A percentile compares a stretch with the other conserved stretches of the same genome.
Conservation (phyloP, 2,113 vertebrate species). For the Bos indicus region DNA sequence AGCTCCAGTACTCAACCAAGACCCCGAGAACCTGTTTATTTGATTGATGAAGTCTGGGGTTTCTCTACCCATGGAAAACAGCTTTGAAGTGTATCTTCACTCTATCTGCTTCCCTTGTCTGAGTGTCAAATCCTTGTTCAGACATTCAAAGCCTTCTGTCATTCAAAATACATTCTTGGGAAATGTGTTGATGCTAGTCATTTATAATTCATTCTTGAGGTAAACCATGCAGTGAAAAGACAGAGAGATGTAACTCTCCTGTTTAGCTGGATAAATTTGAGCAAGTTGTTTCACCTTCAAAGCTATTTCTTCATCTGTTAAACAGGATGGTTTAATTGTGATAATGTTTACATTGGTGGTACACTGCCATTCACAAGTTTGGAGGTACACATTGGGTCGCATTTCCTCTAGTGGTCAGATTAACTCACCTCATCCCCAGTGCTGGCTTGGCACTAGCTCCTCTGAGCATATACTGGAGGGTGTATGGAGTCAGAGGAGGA, state of each 20-base stretch:
- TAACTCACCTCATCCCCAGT: neutral
- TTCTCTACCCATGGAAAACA: slow-evolving; percentile 24
- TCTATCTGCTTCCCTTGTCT: neutral
- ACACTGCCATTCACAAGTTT: neutral
- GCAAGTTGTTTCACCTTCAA: neutral
- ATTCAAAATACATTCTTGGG: neutral
- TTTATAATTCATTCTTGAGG: neutral
- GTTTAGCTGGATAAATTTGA: neutral
- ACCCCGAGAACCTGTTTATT: neutral
- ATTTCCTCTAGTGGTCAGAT: neutral
- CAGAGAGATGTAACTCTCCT: neutral
- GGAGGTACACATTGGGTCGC: neutral
- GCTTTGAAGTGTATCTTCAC: neutral
- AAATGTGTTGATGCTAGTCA: neutral
- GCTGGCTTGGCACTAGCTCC: neutral
- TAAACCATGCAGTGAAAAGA: neutral
- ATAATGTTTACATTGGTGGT: neutral
- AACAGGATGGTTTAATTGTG: neutral
- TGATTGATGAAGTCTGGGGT: neutral
- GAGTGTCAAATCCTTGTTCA: neutral
- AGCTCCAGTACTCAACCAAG: neutral
- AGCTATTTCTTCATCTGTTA: neutral
- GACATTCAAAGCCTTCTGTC: neutral
- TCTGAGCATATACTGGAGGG: neutral
- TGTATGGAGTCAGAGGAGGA: neutral